Percentiles rank a stretch among this genome's conserved stretches.
These are phyloP conservation scores for Sisyra nigra DNA, from an alignment of 2,888 invertebrate species.

Conservation along the genomic window DNA sequence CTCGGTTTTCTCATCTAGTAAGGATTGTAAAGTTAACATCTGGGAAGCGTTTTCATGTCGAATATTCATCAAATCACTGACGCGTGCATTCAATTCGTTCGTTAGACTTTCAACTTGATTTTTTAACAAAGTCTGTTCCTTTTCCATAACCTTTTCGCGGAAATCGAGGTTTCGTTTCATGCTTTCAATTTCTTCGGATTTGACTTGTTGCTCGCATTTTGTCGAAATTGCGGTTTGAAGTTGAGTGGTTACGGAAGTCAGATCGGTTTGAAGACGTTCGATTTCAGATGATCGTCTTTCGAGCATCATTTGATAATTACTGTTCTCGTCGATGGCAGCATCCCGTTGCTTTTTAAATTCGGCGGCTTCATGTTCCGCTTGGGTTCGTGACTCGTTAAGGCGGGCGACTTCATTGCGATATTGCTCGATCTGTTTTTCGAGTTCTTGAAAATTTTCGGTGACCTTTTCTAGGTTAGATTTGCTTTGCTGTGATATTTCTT, in stretches of 20 bases:
- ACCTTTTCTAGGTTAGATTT: constrained; percentile 42
- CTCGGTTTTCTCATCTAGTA: constrained; percentile 61
- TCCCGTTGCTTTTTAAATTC: constrained; percentile 54
- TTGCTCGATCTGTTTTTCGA: constrained; percentile 45
- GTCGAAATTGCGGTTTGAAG: constrained; percentile 57
- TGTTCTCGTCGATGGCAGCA: constrained; percentile 55
- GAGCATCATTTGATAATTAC: constrained; percentile 51
- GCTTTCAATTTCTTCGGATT: constrained; percentile 65
- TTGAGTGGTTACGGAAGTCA: constrained; percentile 53
- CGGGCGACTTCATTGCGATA: constrained; percentile 46
- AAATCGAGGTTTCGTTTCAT: constrained; percentile 63
- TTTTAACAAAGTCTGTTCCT: constrained; percentile 58
- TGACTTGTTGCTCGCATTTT: constrained; percentile 69
- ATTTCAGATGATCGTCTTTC: constrained; percentile 57
- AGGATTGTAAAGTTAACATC: constrained; percentile 53
- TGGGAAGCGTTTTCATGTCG: constrained; percentile 53
- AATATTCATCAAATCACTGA: constrained; percentile 59
- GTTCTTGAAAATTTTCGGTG: constrained; percentile 42
- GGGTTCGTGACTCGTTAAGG: constrained; percentile 42
- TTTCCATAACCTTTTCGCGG: constrained; percentile 70
- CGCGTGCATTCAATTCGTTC: constrained; percentile 61
- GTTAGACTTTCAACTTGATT: constrained; percentile 66
- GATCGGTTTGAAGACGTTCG: constrained; percentile 52
- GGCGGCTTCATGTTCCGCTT: constrained; percentile 46
- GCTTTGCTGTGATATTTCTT: constrained; percentile 44